A percentile compares a stretch with the other conserved stretches of the same genome.
Conservation (phyloP, 2,113 vertebrate genomes). For the Choloepus hoffmanni region DNA sequence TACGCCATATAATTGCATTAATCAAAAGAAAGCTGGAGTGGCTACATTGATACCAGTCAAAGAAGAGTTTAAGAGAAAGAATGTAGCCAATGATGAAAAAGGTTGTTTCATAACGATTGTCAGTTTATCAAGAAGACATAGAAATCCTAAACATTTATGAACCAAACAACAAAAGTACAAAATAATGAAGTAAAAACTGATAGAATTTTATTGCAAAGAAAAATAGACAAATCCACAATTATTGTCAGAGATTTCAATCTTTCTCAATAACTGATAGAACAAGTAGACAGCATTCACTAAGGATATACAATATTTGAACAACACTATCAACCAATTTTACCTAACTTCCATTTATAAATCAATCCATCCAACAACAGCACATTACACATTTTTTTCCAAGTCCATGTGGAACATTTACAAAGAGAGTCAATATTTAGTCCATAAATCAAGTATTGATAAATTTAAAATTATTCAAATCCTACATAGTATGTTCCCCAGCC, state of each 20-base stretch:
- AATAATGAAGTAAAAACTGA: slow-evolving; percentile 25
- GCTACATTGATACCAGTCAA: background rate
- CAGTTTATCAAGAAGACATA: background rate
- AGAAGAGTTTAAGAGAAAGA: slow-evolving; percentile 25
- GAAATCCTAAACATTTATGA: background rate
- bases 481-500: background rate
- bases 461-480: background rate
- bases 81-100: background rate
- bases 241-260: background rate
- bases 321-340: background rate
- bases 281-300: background rate
- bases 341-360: background rate
- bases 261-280: background rate
- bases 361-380: background rate
- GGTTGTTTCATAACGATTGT: background rate
- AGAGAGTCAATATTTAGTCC: background rate
- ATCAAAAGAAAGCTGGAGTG: background rate
- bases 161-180: background rate
- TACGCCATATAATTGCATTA: background rate
- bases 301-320: background rate
- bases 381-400: background rate
- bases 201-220: background rate
- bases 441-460: background rate
- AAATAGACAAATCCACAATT: background rate
- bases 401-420: background rate